Conservation (phyloP, 2,113 vertebrate genomes). For the Erythrolamprus reginae region DNA sequence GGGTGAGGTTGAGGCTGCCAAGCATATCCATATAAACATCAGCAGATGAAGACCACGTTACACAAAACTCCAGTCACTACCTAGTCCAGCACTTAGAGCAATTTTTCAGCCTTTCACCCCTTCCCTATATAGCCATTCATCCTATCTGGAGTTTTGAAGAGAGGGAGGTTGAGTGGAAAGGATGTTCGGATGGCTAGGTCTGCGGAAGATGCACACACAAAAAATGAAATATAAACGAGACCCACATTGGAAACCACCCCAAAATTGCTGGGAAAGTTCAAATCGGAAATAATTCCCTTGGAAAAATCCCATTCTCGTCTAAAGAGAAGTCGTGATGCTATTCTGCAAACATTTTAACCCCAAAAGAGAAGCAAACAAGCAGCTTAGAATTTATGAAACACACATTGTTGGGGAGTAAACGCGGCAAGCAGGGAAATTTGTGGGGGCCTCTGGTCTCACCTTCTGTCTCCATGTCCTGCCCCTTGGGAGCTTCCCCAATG, state of each 20-base stretch:
- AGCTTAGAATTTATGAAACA: neutral
- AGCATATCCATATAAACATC: neutral
- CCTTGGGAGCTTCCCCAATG: constrained; percentile 94
- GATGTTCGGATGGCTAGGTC: neutral
- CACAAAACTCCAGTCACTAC: neutral
- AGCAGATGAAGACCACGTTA: no score
- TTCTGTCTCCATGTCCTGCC: constrained; percentile 97
- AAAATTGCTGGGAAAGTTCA: neutral
- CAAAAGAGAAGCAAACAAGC: neutral
- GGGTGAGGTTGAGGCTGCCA: neutral
- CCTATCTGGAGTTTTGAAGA: neutral
- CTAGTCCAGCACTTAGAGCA: neutral
- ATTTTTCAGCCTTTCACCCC: neutral
- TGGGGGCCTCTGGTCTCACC: constrained; percentile 66
- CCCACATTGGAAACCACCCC: no score
- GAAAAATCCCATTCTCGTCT: neutral
- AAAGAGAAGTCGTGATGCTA: neutral
- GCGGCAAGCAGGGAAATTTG: neutral
- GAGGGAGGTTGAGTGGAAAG: neutral
- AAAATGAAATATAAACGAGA: neutral
- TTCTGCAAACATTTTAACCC: neutral
- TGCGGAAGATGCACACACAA: neutral
- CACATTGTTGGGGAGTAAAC: neutral
- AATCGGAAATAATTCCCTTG: neutral
- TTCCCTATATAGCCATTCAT: neutral